Evolutionary conservation across 2,113 vertebrate species (phyloP).

Genomic region (Meriones unguiculatus): DNA sequence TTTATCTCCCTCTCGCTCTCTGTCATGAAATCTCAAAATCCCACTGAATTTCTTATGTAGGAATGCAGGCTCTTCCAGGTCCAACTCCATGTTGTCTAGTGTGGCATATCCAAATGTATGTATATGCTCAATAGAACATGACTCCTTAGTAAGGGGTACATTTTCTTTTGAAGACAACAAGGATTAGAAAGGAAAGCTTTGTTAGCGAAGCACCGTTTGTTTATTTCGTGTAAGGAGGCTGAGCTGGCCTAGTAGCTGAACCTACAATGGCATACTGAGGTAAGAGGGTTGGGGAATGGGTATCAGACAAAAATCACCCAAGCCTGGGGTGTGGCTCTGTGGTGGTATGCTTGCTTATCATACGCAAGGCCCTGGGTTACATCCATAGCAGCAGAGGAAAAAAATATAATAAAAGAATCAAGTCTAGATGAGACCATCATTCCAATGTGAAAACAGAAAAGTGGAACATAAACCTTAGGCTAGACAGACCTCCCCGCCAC

Average conservation of each 20-base stretch:
- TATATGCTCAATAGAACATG: not conserved
- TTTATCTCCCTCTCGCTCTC: not conserved
- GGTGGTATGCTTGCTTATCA: not conserved
- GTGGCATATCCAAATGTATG: constrained; percentile 29
- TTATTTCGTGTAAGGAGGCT: not conserved
- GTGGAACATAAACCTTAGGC: not conserved
- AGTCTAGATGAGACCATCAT: not conserved
- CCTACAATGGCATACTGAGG: not conserved
- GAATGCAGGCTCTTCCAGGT: not conserved
- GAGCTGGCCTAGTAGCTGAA: not conserved
- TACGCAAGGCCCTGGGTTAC: not conserved
- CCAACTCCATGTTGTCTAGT: not conserved
- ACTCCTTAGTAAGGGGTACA: not conserved
- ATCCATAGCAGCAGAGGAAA: not conserved
- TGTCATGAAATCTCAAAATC: not conserved
- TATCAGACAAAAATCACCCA: not conserved
- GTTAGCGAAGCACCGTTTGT: accelerated
- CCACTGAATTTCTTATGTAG: not conserved
- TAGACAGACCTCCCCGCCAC: not conserved
- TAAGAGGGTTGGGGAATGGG: not conserved
- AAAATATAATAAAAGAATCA: not conserved
- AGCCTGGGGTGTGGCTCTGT: not conserved
- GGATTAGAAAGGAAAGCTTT: not conserved
- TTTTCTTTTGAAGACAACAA: constrained; percentile 4
- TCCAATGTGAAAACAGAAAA: not conserved